Conservation (phyloP, 2,797 vertebrate genomes). For the Holocentrus rufus region DNA sequence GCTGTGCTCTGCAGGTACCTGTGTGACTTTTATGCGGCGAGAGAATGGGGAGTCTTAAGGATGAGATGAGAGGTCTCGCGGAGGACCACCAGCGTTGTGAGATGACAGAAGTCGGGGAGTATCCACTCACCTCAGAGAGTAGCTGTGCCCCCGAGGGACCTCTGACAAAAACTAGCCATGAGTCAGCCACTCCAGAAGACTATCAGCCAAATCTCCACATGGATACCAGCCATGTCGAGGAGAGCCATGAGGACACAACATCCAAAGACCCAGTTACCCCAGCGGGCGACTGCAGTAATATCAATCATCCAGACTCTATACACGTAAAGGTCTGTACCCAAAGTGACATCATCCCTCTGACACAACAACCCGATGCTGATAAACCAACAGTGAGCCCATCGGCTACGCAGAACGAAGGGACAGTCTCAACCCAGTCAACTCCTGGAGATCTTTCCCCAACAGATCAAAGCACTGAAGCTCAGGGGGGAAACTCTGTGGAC, state of each 20-base stretch:
- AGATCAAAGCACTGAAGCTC: conserved; percentile 11
- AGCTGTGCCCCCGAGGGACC: conserved; percentile 35
- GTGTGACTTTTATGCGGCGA: conserved; percentile 43
- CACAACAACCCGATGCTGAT: conserved; percentile 38
- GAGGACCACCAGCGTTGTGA: conserved; percentile 64
- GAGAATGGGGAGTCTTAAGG: conserved; percentile 79
- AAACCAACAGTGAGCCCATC: conserved; percentile 4
- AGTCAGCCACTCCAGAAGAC: conserved; percentile 55
- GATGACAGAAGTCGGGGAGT: conserved; percentile 67
- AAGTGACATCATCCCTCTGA: conserved; percentile 10
- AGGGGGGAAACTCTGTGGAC: not conserved
- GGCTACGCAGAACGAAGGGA: conserved; percentile 3
- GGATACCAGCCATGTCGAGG: conserved; percentile 23
- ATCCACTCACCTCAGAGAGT: conserved; percentile 54
- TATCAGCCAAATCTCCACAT: conserved; percentile 31
- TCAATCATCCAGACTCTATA: conserved; percentile 23
- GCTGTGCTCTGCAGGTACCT: conserved; percentile 68
- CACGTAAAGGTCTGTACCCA: conserved; percentile 23
- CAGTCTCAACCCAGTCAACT: not conserved
- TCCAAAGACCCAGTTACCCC: conserved; percentile 46
- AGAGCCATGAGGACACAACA: conserved; percentile 17
- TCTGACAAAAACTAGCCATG: conserved; percentile 51
- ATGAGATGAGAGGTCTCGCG: conserved; percentile 65
- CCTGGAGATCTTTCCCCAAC: conserved; percentile 18
- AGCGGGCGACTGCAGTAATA: conserved; percentile 12